Conservation (phyloP, 2,113 vertebrate genomes). For the Rutilus rutilus region DNA sequence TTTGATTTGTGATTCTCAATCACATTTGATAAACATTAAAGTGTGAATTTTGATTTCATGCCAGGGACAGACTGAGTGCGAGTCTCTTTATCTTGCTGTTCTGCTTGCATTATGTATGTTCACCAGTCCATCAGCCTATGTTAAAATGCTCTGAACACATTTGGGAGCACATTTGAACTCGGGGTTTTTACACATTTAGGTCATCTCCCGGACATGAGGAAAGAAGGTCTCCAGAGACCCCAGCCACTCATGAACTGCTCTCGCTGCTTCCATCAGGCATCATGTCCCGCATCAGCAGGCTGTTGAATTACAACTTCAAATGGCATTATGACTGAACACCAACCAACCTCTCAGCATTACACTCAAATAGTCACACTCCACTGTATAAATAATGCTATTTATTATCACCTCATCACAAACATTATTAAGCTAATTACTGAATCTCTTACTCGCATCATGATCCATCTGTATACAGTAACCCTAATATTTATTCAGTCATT, state of each 20-base stretch:
- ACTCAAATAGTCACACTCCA: neutral
- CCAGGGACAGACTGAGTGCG: conserved; percentile 4
- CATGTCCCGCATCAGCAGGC: neutral
- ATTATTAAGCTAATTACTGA: neutral
- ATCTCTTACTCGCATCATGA: neutral
- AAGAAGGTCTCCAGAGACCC: conserved; percentile 6
- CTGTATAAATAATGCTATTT: neutral
- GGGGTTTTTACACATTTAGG: neutral
- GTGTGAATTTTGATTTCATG: conserved; percentile 8
- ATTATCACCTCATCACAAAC: neutral
- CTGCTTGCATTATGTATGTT: conserved; percentile 34
- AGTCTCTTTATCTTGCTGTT: conserved; percentile 25
- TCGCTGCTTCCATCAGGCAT: neutral
- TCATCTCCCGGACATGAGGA: conserved; percentile 13
- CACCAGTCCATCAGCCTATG: neutral
- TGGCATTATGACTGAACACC: neutral
- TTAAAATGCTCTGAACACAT: conserved; percentile 36
- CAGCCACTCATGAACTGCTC: neutral
- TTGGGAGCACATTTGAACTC: conserved; percentile 20
- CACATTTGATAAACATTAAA: conserved; percentile 34
- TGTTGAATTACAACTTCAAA: conserved; percentile 6
- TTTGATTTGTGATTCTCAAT: conserved; percentile 28
- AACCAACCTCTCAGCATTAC: neutral
- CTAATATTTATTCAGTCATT: neutral
- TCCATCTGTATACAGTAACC: neutral